phyloP scores from a whole-genome alignment of 2,797 vertebrate species.

The Craterocephalus amniculus region DNA sequence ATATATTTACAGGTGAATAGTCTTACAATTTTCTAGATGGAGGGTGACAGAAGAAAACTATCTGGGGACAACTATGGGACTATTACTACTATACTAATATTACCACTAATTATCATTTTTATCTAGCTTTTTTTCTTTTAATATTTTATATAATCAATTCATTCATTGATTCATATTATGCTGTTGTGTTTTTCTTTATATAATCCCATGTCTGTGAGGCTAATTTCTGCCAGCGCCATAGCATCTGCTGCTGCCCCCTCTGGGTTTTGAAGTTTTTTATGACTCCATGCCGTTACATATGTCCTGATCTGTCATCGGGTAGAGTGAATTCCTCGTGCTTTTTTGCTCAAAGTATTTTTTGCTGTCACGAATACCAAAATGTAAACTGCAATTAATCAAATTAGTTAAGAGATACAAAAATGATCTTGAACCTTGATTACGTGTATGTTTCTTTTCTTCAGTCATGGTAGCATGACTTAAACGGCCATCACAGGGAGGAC shows the following conservation, averaged over 20 bases:
- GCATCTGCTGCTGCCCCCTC: not conserved
- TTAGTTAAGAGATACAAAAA: not conserved
- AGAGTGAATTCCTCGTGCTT: not conserved
- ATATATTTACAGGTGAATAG: too few relatives aligned
- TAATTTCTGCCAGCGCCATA: not conserved
- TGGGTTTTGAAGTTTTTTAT: conserved; percentile 7
- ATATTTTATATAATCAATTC: too few relatives aligned
- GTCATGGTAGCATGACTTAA: conserved; percentile 33
- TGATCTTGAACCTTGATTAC: not conserved
- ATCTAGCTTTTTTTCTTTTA: not conserved
- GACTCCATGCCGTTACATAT: not conserved
- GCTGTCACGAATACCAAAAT: not conserved
- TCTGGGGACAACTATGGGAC: too few relatives aligned
- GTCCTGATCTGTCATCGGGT: not conserved
- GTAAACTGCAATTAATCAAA: not conserved
- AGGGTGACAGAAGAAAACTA: too few relatives aligned
- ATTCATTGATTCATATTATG: too few relatives aligned
- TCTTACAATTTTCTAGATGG: too few relatives aligned
- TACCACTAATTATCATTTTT: too few relatives aligned
- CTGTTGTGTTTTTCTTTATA: not conserved
- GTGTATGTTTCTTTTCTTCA: conserved; percentile 5
- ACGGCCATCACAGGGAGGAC: conserved; percentile 25
- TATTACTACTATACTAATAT: too few relatives aligned
- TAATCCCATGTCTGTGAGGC: not conserved
- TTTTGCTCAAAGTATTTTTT: not conserved